A percentile compares a stretch with the other conserved stretches of the same genome.
Evolutionary conservation across 2,113 vertebrate species (phyloP).

Genomic region (Hippocampus guttulatus): DNA sequence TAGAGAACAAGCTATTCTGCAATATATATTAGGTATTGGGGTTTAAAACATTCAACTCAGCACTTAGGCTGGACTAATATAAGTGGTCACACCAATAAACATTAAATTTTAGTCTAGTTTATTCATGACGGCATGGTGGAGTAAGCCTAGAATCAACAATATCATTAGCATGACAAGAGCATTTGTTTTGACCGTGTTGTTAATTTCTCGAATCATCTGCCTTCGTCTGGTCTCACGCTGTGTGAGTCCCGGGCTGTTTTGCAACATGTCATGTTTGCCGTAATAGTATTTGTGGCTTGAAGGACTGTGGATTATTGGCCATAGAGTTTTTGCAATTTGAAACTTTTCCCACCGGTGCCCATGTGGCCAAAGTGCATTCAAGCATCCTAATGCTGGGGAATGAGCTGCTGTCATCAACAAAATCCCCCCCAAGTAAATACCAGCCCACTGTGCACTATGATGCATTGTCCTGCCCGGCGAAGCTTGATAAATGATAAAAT

Average conservation of each 20-base stretch:
- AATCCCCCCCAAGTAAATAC: not conserved
- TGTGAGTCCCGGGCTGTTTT: not conserved
- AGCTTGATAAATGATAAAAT: not conserved
- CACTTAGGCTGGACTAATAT: not conserved
- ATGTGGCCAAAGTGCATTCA: not conserved
- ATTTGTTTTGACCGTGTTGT: constrained; percentile 1
- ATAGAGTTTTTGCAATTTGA: not conserved
- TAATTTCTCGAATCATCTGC: not conserved
- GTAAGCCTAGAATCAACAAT: not conserved
- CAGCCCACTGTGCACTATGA: not conserved
- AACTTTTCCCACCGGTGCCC: not conserved
- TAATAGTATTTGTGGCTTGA: not conserved
- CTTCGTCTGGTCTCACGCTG: not conserved
- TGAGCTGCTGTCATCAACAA: not conserved
- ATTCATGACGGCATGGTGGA: not conserved
- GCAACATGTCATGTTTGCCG: not conserved
- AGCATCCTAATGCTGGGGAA: not conserved
- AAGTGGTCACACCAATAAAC: not conserved
- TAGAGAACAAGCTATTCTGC: not conserved
- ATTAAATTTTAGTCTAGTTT: not conserved
- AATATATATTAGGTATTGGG: not conserved
- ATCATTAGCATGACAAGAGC: not conserved
- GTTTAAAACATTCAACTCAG: not conserved
- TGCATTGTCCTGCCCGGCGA: not conserved
- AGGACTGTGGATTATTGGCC: not conserved